These are phyloP conservation scores for Anolis sagrei DNA, from an alignment of 2,113 vertebrate species.

Conservation along the genomic window DNA sequence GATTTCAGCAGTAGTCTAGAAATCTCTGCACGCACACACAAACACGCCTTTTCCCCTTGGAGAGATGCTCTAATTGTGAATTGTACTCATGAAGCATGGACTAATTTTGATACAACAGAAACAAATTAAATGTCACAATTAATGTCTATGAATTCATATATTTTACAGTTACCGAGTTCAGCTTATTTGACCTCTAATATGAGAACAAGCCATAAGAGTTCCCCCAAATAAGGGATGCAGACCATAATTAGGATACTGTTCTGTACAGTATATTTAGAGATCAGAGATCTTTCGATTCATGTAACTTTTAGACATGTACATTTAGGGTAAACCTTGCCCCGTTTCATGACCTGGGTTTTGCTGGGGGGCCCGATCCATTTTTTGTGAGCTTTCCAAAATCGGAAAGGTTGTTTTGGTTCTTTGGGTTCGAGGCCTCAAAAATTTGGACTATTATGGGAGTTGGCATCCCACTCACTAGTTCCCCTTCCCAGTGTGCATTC, in stretches of 20 bases:
- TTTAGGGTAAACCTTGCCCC: too few relatives aligned
- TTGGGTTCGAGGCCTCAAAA: too few relatives aligned
- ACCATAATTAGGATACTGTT: background rate
- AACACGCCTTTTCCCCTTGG: conserved; percentile 62
- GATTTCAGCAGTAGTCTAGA: conserved; percentile 77
- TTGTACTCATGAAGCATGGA: conserved; percentile 60
- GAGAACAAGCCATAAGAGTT: background rate
- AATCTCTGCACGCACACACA: conserved; percentile 20
- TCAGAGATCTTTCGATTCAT: background rate
- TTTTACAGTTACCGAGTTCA: background rate
- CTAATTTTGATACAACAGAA: conserved; percentile 58
- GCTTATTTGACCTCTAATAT: background rate
- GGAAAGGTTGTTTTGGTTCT: too few relatives aligned
- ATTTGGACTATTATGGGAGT: too few relatives aligned
- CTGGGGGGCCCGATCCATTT: too few relatives aligned
- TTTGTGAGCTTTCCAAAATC: too few relatives aligned
- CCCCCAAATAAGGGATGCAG: background rate
- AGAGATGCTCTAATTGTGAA: conserved; percentile 77
- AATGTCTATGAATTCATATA: background rate
- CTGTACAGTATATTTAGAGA: background rate
- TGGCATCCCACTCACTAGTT: too few relatives aligned
- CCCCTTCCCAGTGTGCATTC: too few relatives aligned
- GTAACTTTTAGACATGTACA: too few relatives aligned
- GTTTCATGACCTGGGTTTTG: too few relatives aligned
- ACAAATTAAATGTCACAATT: conserved; percentile 58